These are phyloP conservation scores for Macrochelys suwanniensis DNA, from an alignment of 2,797 vertebrate species.

Conservation along the genomic window DNA sequence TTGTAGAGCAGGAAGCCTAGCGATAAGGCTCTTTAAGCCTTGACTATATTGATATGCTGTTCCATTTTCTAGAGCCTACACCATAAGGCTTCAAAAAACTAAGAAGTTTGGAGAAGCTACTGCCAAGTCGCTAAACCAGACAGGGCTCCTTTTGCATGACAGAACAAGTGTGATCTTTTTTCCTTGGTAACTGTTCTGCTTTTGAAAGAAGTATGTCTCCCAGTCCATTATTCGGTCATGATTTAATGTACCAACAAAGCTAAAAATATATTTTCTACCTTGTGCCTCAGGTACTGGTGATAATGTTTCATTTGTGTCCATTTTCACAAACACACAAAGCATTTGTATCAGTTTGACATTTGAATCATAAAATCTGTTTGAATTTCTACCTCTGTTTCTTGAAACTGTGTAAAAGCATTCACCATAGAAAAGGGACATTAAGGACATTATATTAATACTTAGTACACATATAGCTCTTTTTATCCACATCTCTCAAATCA, in stretches of 20 bases:
- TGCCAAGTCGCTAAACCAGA: not conserved
- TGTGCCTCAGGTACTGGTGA: not conserved
- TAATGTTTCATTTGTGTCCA: constrained; percentile 16
- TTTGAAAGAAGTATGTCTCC: not conserved
- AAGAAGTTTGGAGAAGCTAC: not conserved
- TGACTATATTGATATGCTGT: not conserved
- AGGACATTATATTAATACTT: not conserved
- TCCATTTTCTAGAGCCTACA: not conserved
- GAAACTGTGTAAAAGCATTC: not conserved
- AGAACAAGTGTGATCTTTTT: not conserved
- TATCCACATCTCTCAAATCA: not conserved
- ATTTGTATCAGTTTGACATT: constrained; percentile 76
- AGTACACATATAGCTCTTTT: not conserved
- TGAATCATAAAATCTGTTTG: constrained; percentile 71
- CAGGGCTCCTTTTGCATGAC: not conserved
- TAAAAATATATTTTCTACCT: not conserved
- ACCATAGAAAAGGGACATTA: not conserved
- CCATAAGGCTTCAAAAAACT: not conserved
- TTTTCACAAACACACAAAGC: constrained; percentile 67
- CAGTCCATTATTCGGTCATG: not conserved
- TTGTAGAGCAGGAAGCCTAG: not conserved
- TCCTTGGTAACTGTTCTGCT: not conserved
- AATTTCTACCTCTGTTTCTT: constrained; percentile 8
- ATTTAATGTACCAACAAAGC: not conserved
- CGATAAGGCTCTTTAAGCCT: not conserved